Evolutionary conservation across 2,113 vertebrate genomes (phyloP).

Genomic region (Alces alces): DNA sequence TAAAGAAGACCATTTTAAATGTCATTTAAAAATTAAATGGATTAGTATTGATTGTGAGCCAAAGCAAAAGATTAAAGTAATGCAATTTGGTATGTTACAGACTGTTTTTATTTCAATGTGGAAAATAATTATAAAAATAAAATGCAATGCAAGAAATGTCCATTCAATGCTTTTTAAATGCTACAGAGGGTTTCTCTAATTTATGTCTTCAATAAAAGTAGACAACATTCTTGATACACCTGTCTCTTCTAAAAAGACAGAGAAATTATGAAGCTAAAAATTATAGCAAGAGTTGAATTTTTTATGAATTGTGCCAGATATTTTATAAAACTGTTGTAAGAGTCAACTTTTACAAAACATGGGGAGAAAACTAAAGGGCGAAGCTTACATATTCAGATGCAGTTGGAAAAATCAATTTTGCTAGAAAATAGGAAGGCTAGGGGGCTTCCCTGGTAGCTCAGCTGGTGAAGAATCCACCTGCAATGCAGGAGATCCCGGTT

Average conservation of each 20-base stretch:
- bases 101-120: not conserved
- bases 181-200: not conserved
- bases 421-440: not conserved
- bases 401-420: not conserved
- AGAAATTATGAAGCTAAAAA: not conserved
- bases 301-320: not conserved
- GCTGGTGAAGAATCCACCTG: not conserved
- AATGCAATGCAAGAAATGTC: not conserved
- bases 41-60: not conserved
- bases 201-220: not conserved
- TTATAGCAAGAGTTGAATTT: not conserved
- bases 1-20: not conserved
- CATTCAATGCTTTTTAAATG: not conserved
- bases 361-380: not conserved
- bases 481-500: not conserved
- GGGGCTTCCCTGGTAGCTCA: not conserved
- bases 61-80: not conserved
- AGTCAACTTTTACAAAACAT: not conserved
- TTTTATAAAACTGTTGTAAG: not conserved
- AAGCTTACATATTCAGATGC: not conserved
- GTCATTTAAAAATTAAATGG: not conserved
- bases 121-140: not conserved
- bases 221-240: not conserved
- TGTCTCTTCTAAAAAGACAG: not conserved
- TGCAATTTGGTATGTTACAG: not conserved